These are phyloP conservation scores for Capreolus pygargus DNA, from an alignment of 2,113 vertebrate genomes.

Conservation along the genomic window DNA sequence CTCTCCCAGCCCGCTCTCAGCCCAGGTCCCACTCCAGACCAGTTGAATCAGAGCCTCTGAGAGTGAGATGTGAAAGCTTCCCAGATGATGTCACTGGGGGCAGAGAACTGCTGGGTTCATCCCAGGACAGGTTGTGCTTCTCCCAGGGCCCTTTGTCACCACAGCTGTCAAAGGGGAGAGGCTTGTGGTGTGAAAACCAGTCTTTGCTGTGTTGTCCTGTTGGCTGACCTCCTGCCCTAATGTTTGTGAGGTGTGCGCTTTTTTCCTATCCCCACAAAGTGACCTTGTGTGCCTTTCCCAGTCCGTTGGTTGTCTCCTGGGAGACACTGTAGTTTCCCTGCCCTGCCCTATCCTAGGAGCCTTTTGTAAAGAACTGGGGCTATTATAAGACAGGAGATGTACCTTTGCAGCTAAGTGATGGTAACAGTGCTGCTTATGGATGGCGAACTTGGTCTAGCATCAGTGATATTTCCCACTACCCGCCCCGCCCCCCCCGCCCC, in stretches of 20 bases:
- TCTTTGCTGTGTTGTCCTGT: fast-evolving
- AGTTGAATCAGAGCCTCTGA: background rate
- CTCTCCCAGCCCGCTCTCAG: background rate
- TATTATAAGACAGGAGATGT: background rate
- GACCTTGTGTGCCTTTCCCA: background rate
- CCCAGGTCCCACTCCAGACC: background rate
- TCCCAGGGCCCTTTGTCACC: background rate
- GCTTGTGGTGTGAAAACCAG: background rate
- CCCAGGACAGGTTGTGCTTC: background rate
- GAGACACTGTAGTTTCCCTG: background rate
- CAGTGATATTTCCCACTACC: background rate
- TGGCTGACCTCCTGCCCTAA: background rate
- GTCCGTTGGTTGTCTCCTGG: background rate
- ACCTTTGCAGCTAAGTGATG: background rate
- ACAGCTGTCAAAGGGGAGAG: background rate
- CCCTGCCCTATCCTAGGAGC: background rate
- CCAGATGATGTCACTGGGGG: too few relatives aligned
- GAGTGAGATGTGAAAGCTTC: background rate
- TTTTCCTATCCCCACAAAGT: background rate
- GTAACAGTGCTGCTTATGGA: background rate
- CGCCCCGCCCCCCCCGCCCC: fast-evolving
- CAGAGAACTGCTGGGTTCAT: background rate
- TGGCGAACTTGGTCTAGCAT: background rate
- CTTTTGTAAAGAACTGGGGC: background rate
- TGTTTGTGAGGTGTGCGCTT: background rate